Conservation (phyloP, 2,888 invertebrate species). For the Charanyca ferruginea region DNA sequence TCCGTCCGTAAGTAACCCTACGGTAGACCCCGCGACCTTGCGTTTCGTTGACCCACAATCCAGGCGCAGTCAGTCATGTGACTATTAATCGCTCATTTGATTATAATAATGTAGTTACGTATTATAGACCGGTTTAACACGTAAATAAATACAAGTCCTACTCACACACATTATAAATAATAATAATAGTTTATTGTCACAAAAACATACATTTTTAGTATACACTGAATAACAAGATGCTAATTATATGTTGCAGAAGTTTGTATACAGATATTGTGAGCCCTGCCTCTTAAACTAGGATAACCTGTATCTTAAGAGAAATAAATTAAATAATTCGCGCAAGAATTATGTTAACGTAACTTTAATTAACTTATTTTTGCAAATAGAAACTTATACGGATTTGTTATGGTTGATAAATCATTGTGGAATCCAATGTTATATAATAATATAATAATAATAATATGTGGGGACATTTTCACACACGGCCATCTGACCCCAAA, state of each 20-base stretch:
- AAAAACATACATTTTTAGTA: no score
- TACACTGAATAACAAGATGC: no score
- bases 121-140: conserved; percentile 23
- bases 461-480: no score
- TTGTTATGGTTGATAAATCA: no score
- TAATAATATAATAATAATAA: no score
- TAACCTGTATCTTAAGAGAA: no score
- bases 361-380: conserved; percentile 18
- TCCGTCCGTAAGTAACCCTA: conserved; percentile 2
- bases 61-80: conserved; percentile 41
- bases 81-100: conserved; percentile 28
- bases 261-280: no score
- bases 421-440: no score
- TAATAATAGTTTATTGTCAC: no score
- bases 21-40: conserved; percentile 16
- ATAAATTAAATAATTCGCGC: conserved; percentile 4
- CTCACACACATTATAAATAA: conserved; percentile 4
- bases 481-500: no score
- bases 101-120: conserved; percentile 1
- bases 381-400: neutral
- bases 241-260: no score
- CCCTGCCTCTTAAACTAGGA: no score
- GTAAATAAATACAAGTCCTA: conserved; percentile 10
- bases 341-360: conserved; percentile 7
- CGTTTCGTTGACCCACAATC: conserved; percentile 53